Conservation (phyloP, 2,113 vertebrate species). For the Fregata magnificens region DNA sequence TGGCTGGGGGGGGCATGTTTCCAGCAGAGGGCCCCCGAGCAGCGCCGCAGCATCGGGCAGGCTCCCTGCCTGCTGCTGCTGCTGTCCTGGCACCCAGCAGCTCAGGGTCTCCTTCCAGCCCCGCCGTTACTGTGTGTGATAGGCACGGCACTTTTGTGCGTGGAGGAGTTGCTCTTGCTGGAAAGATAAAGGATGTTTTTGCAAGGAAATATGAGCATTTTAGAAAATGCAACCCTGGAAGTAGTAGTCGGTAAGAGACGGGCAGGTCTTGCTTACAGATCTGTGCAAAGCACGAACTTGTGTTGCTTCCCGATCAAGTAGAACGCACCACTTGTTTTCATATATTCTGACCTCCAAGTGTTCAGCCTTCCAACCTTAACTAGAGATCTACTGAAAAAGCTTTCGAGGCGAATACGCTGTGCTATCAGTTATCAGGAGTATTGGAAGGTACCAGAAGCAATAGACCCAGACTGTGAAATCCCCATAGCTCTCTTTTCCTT, state of each 20-base stretch:
- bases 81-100: background rate
- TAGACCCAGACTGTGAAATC: background rate
- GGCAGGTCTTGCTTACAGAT: background rate
- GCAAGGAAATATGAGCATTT: accelerated
- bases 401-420: accelerated
- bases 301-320: background rate
- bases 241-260: background rate
- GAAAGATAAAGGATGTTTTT: background rate
- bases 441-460: background rate
- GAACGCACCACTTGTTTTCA: background rate
- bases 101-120: background rate
- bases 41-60: background rate
- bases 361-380: background rate
- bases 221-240: background rate
- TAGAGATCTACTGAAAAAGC: background rate
- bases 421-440: background rate
- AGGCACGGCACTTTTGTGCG: background rate
- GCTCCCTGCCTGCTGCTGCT: background rate
- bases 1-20: background rate
- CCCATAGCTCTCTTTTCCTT: background rate
- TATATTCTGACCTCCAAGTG: background rate
- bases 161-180: background rate
- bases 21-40: conserved; percentile 4
- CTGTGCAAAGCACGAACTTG: background rate
- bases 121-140: accelerated